These are phyloP conservation scores for Lysiphlebus fabarum DNA, from an alignment of 1,140 invertebrate genomes.

Conservation along the genomic window DNA sequence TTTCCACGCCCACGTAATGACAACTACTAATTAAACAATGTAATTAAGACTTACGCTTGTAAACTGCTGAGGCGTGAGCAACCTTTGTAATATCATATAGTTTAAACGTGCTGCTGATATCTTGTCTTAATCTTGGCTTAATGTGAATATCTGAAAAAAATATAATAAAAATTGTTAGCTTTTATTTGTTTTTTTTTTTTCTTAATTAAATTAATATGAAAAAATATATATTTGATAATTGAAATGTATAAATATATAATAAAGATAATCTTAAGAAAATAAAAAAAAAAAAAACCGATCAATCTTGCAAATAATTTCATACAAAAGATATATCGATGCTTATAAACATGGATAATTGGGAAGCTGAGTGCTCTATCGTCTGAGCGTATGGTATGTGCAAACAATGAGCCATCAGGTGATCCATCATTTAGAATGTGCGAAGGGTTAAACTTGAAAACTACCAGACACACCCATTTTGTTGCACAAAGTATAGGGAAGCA, in stretches of 20 bases:
- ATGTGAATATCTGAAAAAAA: conserved; percentile 31
- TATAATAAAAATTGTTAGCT: conserved; percentile 11
- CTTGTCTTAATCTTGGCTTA: conserved; percentile 38
- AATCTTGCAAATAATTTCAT: no score
- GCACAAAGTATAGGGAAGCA: conserved; percentile 25
- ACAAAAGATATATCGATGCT: no score
- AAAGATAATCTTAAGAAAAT: no score
- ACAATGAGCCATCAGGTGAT: conserved; percentile 42
- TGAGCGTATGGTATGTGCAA: conserved; percentile 31
- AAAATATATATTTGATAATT: no score
- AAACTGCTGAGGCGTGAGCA: conserved; percentile 38
- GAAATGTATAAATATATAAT: no score
- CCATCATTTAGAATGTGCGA: conserved; percentile 41
- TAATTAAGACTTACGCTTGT: conserved; percentile 41
- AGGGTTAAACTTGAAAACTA: conserved; percentile 32
- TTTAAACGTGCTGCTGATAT: conserved; percentile 42
- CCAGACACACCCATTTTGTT: conserved; percentile 20
- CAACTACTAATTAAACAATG: conserved; percentile 39
- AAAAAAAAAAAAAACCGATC: no score
- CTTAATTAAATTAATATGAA: no score
- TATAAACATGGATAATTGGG: no score
- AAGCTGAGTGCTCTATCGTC: conserved; percentile 27
- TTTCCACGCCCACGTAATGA: conserved; percentile 24
- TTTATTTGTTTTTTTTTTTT: background rate
- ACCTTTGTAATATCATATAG: conserved; percentile 31